Percentiles rank a stretch among this genome's conserved stretches.
phyloP scores from a whole-genome alignment of 1,140 invertebrate species.

The Micrasema longulum region DNA sequence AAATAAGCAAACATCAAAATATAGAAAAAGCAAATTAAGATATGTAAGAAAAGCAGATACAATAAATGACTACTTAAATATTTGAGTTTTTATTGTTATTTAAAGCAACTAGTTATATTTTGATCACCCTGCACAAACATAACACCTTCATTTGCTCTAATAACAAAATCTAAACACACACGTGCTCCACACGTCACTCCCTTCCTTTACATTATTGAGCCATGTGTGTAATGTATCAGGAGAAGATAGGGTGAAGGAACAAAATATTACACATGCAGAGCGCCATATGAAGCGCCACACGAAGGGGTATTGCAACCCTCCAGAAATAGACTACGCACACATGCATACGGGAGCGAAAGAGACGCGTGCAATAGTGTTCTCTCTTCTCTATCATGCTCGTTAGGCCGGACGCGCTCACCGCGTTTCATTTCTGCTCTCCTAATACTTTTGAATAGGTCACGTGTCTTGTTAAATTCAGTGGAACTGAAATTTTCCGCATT shows the following conservation, averaged over 20 bases:
- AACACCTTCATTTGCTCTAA: too few species aligned
- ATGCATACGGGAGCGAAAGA: conserved; percentile 6
- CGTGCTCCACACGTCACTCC: conserved; percentile 9
- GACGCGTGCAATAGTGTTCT: conserved; percentile 8
- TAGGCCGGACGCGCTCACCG: background rate
- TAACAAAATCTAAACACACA: conserved; percentile 27
- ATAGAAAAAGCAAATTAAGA: too few species aligned
- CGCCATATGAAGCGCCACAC: conserved; percentile 18
- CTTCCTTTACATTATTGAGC: conserved; percentile 33
- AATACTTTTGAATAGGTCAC: conserved; percentile 50
- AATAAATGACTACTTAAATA: too few species aligned
- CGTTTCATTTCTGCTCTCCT: conserved; percentile 32
- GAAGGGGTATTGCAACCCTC: conserved; percentile 45
- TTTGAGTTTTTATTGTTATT: too few species aligned
- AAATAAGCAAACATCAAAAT: too few species aligned
- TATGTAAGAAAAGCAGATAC: too few species aligned
- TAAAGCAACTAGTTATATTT: conserved; percentile 13
- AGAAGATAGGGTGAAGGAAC: conserved; percentile 20
- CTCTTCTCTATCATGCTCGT: conserved; percentile 5
- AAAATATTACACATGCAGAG: conserved; percentile 34
- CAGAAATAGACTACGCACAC: conserved; percentile 37
- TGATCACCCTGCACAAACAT: conserved; percentile 7
- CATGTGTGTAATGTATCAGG: conserved; percentile 37
- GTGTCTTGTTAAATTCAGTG: conserved; percentile 50
- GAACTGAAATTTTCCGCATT: conserved; percentile 34